These are phyloP conservation scores for Orchestia grillus DNA, from an alignment of 1,140 invertebrate genomes.

Conservation along the genomic window DNA sequence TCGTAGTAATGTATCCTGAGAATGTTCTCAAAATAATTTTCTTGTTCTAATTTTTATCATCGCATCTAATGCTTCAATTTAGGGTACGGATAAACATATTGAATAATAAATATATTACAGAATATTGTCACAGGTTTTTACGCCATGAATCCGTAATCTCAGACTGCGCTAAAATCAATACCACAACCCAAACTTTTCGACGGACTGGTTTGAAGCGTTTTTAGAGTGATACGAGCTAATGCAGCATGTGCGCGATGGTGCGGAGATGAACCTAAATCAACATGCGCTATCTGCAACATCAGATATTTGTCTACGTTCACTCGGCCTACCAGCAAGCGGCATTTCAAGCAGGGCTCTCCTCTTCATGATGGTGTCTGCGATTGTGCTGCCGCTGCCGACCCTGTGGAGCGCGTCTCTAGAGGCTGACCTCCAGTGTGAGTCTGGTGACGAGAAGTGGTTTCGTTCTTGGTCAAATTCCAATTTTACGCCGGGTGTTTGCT, in stretches of 20 bases:
- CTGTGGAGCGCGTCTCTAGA: not conserved
- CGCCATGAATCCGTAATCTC: not conserved
- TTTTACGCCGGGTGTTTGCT: not conserved
- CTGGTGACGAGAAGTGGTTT: not conserved
- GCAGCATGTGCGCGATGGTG: conserved; percentile 3
- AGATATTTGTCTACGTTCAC: not conserved
- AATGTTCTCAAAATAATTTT: not conserved
- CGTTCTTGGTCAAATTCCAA: not conserved
- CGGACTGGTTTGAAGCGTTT: not conserved
- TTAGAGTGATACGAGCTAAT: not conserved
- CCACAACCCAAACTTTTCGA: not conserved
- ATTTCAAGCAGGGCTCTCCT: not conserved
- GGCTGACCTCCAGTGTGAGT: conserved; percentile 31
- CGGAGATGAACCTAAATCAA: not conserved
- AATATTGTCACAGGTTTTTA: not conserved
- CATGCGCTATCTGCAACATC: not conserved
- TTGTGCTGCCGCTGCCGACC: not conserved
- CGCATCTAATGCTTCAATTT: not conserved
- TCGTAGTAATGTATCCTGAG: not conserved
- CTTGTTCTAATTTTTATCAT: not conserved
- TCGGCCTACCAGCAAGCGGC: not conserved
- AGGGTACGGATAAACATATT: not conserved
- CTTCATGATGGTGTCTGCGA: not conserved
- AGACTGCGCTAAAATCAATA: not conserved
- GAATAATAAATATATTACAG: not conserved